Conservation (phyloP, 2,797 vertebrate genomes). For the Crenuchus spilurus region DNA sequence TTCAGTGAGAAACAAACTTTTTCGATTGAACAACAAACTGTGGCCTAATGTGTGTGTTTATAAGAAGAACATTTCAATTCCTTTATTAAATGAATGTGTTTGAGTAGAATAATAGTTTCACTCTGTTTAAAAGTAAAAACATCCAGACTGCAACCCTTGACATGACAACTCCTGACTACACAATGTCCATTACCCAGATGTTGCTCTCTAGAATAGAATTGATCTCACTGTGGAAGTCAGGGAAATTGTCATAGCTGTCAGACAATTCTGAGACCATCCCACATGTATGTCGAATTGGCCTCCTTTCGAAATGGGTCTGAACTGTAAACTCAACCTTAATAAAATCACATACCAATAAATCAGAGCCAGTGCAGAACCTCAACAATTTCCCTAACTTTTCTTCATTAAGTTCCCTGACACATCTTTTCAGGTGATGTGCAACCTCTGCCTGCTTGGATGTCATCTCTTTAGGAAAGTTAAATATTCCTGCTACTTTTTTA, state of each 20-base stretch:
- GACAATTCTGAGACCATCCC: conserved; percentile 37
- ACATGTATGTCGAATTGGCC: conserved; percentile 42
- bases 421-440: conserved; percentile 35
- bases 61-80: too few relatives aligned
- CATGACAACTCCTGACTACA: conserved; percentile 23
- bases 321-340: conserved; percentile 43
- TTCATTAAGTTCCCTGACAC: conserved; percentile 45
- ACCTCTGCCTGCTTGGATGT: conserved; percentile 28
- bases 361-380: conserved; percentile 33
- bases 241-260: conserved; percentile 52
- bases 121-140: too few relatives aligned
- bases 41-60: too few relatives aligned
- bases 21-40: too few relatives aligned
- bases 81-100: too few relatives aligned
- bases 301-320: conserved; percentile 40
- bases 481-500: conserved; percentile 23
- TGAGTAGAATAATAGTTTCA: too few relatives aligned
- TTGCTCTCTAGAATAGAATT: conserved; percentile 53
- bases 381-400: conserved; percentile 40
- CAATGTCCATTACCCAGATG: conserved; percentile 58
- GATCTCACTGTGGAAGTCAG: conserved; percentile 53
- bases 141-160: too few relatives aligned
- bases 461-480: conserved; percentile 30
- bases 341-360: conserved; percentile 30
- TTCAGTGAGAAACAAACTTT: too few relatives aligned